Evolutionary conservation across 2,113 vertebrate genomes (phyloP).

Genomic region (Hydropotes inermis): DNA sequence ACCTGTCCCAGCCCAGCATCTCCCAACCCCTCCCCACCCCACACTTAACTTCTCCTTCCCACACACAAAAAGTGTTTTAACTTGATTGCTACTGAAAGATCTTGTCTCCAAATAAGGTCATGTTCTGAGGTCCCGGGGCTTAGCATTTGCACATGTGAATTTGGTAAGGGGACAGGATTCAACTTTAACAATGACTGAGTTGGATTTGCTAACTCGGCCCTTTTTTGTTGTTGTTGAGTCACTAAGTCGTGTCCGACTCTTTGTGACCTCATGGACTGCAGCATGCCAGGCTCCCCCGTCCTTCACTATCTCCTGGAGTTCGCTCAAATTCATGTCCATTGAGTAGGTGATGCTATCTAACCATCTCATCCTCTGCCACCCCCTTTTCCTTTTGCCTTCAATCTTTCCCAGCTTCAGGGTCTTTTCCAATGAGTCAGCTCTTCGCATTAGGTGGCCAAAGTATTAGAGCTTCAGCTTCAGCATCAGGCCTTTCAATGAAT

Average conservation of each 20-base stretch:
- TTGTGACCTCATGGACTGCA: background rate
- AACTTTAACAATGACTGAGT: background rate
- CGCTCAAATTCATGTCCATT: background rate
- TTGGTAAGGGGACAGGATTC: background rate
- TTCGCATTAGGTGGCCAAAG: background rate
- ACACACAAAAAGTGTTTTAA: background rate
- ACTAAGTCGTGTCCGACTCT: background rate
- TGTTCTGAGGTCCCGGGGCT: background rate
- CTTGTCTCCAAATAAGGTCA: background rate
- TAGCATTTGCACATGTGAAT: background rate
- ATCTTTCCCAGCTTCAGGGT: background rate
- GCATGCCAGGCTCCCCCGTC: background rate
- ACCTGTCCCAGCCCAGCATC: background rate
- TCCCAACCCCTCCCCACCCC: too few species aligned
- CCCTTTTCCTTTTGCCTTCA: background rate
- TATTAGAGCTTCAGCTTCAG: background rate
- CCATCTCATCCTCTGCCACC: background rate
- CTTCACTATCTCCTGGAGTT: background rate
- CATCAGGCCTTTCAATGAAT: background rate
- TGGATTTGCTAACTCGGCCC: background rate
- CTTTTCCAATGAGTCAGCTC: background rate
- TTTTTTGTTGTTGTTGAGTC: background rate
- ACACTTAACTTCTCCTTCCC: too few species aligned
- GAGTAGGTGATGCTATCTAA: background rate
- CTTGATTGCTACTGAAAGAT: background rate